Conservation (phyloP, 2,113 vertebrate species). For the Arizona elegans region DNA sequence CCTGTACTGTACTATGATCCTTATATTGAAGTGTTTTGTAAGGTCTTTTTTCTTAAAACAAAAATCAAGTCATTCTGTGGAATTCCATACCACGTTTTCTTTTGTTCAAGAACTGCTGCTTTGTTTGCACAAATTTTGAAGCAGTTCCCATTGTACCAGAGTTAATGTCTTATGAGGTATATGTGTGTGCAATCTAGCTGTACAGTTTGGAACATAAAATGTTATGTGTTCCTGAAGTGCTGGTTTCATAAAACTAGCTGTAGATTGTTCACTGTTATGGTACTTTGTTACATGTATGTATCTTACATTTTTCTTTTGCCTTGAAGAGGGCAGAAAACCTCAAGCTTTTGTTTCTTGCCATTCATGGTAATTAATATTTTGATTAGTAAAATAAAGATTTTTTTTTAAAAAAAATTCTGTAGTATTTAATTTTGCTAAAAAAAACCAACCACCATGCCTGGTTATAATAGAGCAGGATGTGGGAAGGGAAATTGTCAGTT, state of each 20-base stretch:
- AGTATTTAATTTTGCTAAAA: neutral
- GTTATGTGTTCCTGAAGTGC: neutral
- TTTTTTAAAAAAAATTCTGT: neutral
- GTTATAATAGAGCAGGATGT: neutral
- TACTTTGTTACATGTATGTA: constrained; percentile 8
- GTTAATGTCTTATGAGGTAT: neutral
- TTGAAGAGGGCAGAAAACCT: neutral
- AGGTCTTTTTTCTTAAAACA: neutral
- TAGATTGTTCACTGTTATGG: neutral
- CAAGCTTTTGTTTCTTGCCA: neutral
- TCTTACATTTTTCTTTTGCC: constrained; percentile 8
- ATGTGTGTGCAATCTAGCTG: neutral
- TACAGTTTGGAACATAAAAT: neutral
- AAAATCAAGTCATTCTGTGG: neutral
- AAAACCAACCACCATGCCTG: neutral
- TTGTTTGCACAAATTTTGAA: constrained; percentile 7
- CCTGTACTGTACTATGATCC: neutral
- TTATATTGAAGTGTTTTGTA: neutral
- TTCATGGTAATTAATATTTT: constrained; percentile 1
- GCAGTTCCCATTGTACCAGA: neutral
- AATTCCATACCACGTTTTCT: neutral
- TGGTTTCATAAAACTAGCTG: neutral
- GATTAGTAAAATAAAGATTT: constrained; percentile 19
- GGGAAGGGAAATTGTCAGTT: neutral
- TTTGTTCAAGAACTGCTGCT: constrained; percentile 9